Evolutionary conservation across 2,113 vertebrate genomes (phyloP), one percentile per base, ranked within the genome.

Genomic region (cat (Felis catus)): DNA sequence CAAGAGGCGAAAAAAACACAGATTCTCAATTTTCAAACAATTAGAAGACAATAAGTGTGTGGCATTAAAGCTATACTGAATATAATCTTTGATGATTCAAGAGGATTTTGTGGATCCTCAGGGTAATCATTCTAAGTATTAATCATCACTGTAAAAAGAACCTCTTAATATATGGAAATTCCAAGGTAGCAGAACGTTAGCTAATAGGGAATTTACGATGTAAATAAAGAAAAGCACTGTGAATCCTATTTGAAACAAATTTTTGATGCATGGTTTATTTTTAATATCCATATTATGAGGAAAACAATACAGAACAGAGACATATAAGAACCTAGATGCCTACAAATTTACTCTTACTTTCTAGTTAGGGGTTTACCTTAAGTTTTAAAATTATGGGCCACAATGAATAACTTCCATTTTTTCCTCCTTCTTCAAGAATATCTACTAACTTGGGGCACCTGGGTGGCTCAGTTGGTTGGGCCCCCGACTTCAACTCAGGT

Each of bases 1-100:
- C 16, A 78, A 78, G 5, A 48, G 41, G 1, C 1, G 21, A 18
- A 68, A 84, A 55, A 85, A 68, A 66, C 63, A 71, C 58, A 51
- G 18, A 66, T 41, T 11, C n/a, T 86, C n/a, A 36, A 79, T 79
- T 93, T 96, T 95, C 86, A 85, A 96, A 83, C 33, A 66, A 97
- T 89, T 74, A 80, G 25, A 92, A 88, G 39, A 51, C 13, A 94
- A 45, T 81, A 89, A 45, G 36, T 19, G 45, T 10, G 15, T 51
- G 31, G 39, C 80, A 84, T 51, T 65, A 81, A 88, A 95, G 74
- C 13, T 11, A 9, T 31, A 63, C 4, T 58, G 8, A 87, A 53
- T 51, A 25, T 41, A 91, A 81, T 53, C 53, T 71, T 31, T 81
- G 58, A 73, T 91, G 84, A 97, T 70, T 89, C 78, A n/a, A 55